Conservation (phyloP, 1,140 invertebrate species). For the Hydropsyche tenuis region DNA sequence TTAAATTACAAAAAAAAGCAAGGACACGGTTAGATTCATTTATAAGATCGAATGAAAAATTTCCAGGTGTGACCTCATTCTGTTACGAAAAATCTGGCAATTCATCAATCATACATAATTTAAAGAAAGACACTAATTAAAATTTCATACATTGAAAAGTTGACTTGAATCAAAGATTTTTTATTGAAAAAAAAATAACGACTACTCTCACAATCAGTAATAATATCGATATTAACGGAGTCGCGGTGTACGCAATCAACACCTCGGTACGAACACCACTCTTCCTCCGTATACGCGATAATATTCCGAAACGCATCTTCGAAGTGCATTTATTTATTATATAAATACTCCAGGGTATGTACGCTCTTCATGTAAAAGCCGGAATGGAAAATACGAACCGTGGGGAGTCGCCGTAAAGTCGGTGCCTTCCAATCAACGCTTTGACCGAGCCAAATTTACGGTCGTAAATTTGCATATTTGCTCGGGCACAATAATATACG, state of each 20-base stretch:
- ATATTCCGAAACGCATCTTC: neutral
- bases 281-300: neutral
- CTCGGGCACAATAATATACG: constrained; percentile 4
- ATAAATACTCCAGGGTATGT: neutral
- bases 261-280: too few species aligned
- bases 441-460: constrained; percentile 33
- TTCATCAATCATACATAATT: too few species aligned
- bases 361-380: neutral
- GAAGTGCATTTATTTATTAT: neutral
- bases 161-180: too few species aligned
- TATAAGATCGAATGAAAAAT: neutral
- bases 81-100: too few species aligned
- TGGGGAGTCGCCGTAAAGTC: constrained; percentile 24
- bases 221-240: too few species aligned
- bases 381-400: constrained; percentile 10
- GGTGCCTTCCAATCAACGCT: constrained; percentile 27
- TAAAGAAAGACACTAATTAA: too few species aligned
- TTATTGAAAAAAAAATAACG: too few species aligned
- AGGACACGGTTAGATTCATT: neutral
- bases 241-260: too few species aligned
- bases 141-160: too few species aligned
- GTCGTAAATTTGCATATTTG: constrained; percentile 33
- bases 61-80: too few species aligned
- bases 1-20: neutral
- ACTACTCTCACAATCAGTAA: too few species aligned